Percentiles rank a stretch among this genome's conserved stretches.
phyloP scores from a whole-genome alignment of 2,797 vertebrate genomes.

The Gallinago stenura region DNA sequence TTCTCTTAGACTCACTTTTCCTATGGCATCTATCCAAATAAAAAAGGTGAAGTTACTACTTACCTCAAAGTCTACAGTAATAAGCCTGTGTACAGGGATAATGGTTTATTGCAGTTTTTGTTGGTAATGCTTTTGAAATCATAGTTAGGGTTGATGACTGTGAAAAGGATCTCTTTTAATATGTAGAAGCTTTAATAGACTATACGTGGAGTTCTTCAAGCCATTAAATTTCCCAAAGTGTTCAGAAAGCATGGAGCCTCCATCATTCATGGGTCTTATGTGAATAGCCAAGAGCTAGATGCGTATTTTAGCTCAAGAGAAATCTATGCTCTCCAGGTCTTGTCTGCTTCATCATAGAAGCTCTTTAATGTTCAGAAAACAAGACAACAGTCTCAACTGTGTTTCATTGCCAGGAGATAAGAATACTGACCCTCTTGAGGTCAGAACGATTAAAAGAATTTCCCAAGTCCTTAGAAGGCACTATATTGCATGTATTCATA shows the following conservation, averaged over 20 bases:
- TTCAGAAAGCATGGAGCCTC: not conserved
- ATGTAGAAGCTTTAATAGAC: not conserved
- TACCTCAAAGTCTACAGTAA: not conserved
- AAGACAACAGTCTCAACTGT: conserved; percentile 25
- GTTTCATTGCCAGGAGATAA: conserved; percentile 64
- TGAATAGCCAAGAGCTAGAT: not conserved
- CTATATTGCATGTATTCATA: conserved; percentile 57
- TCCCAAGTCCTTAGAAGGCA: conserved; percentile 65
- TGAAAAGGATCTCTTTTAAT: not conserved
- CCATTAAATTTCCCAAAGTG: not conserved
- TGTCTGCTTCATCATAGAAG: not conserved
- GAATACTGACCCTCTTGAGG: conserved; percentile 62
- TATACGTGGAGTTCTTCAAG: not conserved
- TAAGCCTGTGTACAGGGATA: not conserved
- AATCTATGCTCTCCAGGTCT: not conserved
- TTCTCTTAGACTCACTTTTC: not conserved
- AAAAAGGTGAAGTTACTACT: not conserved
- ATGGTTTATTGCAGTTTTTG: not conserved
- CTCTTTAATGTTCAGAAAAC: conserved; percentile 33
- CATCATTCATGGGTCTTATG: not conserved
- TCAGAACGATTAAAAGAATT: conserved; percentile 75
- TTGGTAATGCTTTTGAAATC: not conserved
- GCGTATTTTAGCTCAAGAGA: conserved; percentile 14
- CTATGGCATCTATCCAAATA: not conserved
- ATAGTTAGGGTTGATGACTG: not conserved